Conservation (phyloP, 2,888 invertebrate genomes). For the Dasysyrphus tricinctus region DNA sequence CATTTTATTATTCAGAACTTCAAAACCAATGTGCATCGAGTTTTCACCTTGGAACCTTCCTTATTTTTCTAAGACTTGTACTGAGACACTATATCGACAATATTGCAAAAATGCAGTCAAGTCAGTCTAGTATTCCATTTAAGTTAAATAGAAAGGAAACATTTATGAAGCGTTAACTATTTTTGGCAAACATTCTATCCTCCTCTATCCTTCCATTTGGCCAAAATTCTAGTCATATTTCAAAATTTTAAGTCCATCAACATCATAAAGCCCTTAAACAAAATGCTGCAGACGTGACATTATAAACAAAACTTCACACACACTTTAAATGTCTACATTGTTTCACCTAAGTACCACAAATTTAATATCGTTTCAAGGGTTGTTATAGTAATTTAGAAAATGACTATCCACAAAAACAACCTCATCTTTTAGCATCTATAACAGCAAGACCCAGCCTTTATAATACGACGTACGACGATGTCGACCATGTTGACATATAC, state of each 20-base stretch:
- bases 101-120: too few species aligned
- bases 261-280: neutral
- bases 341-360: constrained; percentile 31
- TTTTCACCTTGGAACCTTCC: too few species aligned
- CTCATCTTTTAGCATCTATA: constrained; percentile 46
- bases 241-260: neutral
- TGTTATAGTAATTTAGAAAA: constrained; percentile 54
- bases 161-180: too few species aligned
- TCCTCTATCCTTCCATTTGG: too few species aligned
- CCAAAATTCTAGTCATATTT: neutral
- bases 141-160: too few species aligned
- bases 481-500: constrained; percentile 46
- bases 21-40: too few species aligned
- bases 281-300: constrained; percentile 18
- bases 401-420: constrained; percentile 60
- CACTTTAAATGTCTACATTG: constrained; percentile 27
- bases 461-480: neutral
- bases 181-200: too few species aligned
- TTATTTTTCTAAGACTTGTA: too few species aligned
- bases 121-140: too few species aligned
- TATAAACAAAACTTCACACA: constrained; percentile 7
- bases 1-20: too few species aligned
- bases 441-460: constrained; percentile 4
- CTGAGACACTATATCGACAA: too few species aligned
- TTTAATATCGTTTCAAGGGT: constrained; percentile 47